phyloP scores from a whole-genome alignment of 92 coral and sea anemone species.

The Siderastrea radians region DNA sequence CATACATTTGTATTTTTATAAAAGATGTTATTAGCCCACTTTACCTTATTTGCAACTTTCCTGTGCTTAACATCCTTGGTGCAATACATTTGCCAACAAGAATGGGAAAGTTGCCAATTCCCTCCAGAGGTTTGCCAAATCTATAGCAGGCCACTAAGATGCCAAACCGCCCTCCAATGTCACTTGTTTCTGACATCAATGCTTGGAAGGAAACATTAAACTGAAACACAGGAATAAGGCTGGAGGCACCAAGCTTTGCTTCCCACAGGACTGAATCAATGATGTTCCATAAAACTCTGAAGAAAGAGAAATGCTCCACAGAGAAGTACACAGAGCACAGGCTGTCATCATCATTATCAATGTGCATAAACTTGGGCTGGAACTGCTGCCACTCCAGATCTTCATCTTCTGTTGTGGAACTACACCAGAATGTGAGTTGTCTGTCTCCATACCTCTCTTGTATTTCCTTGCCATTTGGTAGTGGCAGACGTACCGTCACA shows the following conservation, averaged over 20 bases:
- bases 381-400: constrained; percentile 90
- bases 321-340: constrained; percentile 90
- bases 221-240: constrained; percentile 84
- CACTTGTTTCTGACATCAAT: constrained; percentile 91
- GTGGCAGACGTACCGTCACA: constrained; percentile 93
- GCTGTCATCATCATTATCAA: constrained; percentile 73
- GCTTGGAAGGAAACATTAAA: constrained; percentile 94
- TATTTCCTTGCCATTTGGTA: constrained; percentile 90
- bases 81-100: constrained; percentile 85
- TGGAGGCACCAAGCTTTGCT: constrained; percentile 94
- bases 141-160: constrained; percentile 87
- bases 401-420: constrained; percentile 86
- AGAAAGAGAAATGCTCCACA: constrained; percentile 91
- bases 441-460: constrained; percentile 80
- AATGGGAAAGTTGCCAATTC: constrained; percentile 93
- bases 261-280: constrained; percentile 87
- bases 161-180: constrained; percentile 88
- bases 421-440: constrained; percentile 91
- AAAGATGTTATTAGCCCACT: background rate
- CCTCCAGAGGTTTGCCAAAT: constrained; percentile 89
- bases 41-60: constrained; percentile 89
- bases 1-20: background rate
- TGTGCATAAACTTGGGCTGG: constrained; percentile 65
- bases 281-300: constrained; percentile 89
- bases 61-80: constrained; percentile 89